Evolutionary conservation across 2,888 invertebrate species (phyloP).

Genomic region (Zeuzera pyrina): DNA sequence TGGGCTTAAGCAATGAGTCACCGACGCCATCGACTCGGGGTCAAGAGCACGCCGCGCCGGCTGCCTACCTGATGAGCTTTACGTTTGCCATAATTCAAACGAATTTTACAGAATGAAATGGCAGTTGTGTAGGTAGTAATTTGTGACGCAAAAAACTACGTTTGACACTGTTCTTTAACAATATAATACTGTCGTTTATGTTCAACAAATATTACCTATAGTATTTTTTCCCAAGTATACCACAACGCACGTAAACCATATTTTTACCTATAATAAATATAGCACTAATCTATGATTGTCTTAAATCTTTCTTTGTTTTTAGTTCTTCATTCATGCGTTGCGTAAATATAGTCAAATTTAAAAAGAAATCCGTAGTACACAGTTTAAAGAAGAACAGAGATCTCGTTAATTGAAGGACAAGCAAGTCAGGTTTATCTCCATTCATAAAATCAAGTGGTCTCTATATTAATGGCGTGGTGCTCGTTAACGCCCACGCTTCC

Average conservation of each 20-base stretch:
- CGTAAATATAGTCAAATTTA: neutral
- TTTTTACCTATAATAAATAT: too few species aligned
- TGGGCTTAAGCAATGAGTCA: conserved; percentile 21
- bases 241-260: too few species aligned
- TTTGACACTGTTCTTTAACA: too few species aligned
- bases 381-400: conserved; percentile 4
- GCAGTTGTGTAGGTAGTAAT: too few species aligned
- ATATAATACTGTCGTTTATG: too few species aligned
- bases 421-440: conserved; percentile 38
- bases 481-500: conserved; percentile 53
- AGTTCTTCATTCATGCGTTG: too few species aligned
- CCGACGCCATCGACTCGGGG: conserved; percentile 46
- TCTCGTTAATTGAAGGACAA: conserved; percentile 23
- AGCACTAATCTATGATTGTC: too few species aligned
- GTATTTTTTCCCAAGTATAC: too few species aligned
- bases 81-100: conserved; percentile 43
- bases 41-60: conserved; percentile 54
- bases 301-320: too few species aligned
- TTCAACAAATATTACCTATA: too few species aligned
- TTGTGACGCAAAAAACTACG: too few species aligned
- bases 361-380: neutral
- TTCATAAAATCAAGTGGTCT: conserved; percentile 34
- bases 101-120: too few species aligned
- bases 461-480: conserved; percentile 22
- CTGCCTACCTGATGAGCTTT: conserved; percentile 51